A percentile compares a stretch with the other conserved stretches of the same genome.
Evolutionary conservation across 2,797 vertebrate genomes (phyloP).

Genomic region (Hoplostethus mediterraneus): DNA sequence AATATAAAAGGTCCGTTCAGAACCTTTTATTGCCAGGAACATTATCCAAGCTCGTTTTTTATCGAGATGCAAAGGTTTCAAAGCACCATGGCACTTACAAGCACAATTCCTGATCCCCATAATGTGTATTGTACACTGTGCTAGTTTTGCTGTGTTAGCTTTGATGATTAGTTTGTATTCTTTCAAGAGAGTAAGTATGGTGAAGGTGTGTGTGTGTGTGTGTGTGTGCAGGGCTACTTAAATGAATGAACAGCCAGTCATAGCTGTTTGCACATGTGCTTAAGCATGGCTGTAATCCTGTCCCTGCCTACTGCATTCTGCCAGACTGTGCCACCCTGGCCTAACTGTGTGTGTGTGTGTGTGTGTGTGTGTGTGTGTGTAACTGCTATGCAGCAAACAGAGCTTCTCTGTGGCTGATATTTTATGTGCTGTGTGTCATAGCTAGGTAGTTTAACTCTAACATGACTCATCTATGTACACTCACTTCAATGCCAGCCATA

Average conservation of each 20-base stretch:
- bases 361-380: background rate
- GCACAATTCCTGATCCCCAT: constrained; percentile 28
- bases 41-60: constrained; percentile 27
- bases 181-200: constrained; percentile 6
- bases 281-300: constrained; percentile 12
- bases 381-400: constrained; percentile 39
- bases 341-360: constrained; percentile 41
- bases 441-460: constrained; percentile 39
- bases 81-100: constrained; percentile 10
- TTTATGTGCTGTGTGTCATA: constrained; percentile 63
- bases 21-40: constrained; percentile 37
- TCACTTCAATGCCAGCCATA: constrained; percentile 36
- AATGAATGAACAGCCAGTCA: no score
- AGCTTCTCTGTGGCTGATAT: constrained; percentile 50
- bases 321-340: constrained; percentile 26
- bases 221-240: constrained; percentile 14
- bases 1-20: background rate
- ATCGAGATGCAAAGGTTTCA: constrained; percentile 37
- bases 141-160: constrained; percentile 29
- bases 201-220: constrained; percentile 21
- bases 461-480: constrained; percentile 53
- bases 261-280: constrained; percentile 29
- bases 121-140: constrained; percentile 13
- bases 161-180: constrained; percentile 27
- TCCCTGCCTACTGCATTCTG: background rate